Evolutionary conservation across 2,113 vertebrate genomes (phyloP).

Genomic region (Thoracochromis brauschi): DNA sequence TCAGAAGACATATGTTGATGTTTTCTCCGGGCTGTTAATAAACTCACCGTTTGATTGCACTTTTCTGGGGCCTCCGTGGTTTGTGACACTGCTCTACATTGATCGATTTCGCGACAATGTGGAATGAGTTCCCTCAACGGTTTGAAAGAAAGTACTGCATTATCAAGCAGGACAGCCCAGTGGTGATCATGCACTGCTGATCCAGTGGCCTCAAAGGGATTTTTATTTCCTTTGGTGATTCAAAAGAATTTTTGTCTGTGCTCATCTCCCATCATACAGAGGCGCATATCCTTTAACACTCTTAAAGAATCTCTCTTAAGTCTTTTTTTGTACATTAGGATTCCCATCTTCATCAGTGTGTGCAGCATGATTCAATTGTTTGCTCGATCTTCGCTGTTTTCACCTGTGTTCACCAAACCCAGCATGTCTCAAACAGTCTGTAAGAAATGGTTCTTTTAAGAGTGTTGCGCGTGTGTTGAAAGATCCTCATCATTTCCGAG

Average conservation of each 20-base stretch:
- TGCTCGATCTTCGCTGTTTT: not conserved
- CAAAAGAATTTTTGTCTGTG: not conserved
- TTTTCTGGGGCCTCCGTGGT: too few relatives aligned
- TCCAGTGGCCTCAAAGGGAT: not conserved
- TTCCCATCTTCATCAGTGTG: not conserved
- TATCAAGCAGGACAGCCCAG: not conserved
- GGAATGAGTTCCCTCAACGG: not conserved
- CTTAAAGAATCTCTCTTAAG: not conserved
- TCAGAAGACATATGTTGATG: too few relatives aligned
- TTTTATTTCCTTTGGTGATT: not conserved
- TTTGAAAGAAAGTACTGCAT: not conserved
- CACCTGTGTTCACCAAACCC: not conserved
- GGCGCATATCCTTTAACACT: not conserved
- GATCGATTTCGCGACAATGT: not conserved
- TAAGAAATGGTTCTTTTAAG: not conserved
- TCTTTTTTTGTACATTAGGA: not conserved
- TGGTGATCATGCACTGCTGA: not conserved
- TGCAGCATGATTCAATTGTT: not conserved
- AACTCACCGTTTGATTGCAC: too few relatives aligned
- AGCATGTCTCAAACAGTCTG: not conserved
- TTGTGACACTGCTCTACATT: too few relatives aligned
- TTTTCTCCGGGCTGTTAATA: too few relatives aligned
- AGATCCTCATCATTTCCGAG: not conserved
- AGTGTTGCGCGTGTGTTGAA: not conserved
- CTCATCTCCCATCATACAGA: not conserved